phyloP scores from a whole-genome alignment of 2,797 vertebrate species.

The Sphaeramia orbicularis region DNA sequence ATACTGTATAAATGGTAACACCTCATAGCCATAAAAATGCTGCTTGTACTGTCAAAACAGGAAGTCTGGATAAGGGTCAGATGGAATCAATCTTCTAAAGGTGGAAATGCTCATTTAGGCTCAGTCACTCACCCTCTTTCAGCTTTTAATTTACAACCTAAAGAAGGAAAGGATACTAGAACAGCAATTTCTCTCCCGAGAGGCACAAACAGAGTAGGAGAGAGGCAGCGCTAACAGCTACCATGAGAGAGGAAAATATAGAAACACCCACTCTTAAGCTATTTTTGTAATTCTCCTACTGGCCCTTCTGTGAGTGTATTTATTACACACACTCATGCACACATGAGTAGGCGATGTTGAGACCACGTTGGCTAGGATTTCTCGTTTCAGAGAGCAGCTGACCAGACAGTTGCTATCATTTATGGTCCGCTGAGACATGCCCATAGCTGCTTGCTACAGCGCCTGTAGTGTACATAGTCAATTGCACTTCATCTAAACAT shows the following conservation, averaged over 20 bases:
- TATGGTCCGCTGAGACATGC: conserved; percentile 51
- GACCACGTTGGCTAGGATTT: conserved; percentile 48
- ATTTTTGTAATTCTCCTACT: conserved; percentile 64
- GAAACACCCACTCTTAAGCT: conserved; percentile 64
- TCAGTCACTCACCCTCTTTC: background rate
- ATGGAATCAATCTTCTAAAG: conserved; percentile 14
- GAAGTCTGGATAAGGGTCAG: conserved; percentile 11
- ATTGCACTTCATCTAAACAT: conserved; percentile 49
- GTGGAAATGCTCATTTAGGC: conserved; percentile 11
- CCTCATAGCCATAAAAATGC: conserved; percentile 13
- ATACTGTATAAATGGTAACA: background rate
- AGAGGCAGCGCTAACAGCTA: conserved; percentile 37
- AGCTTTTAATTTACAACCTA: conserved; percentile 31
- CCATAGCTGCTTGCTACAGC: conserved; percentile 32
- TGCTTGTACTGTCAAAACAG: conserved; percentile 17
- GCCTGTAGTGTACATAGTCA: conserved; percentile 18
- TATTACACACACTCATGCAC: conserved; percentile 50
- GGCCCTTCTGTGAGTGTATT: conserved; percentile 50
- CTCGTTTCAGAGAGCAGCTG: conserved; percentile 59
- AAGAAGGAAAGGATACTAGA: conserved; percentile 31
- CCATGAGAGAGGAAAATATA: conserved; percentile 51
- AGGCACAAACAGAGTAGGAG: conserved; percentile 30
- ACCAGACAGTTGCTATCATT: conserved; percentile 72
- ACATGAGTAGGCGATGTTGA: conserved; percentile 55
- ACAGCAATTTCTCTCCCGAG: conserved; percentile 27